phyloP scores from a whole-genome alignment of 2,888 invertebrate genomes.

The Synanthedon formicaeformis region DNA sequence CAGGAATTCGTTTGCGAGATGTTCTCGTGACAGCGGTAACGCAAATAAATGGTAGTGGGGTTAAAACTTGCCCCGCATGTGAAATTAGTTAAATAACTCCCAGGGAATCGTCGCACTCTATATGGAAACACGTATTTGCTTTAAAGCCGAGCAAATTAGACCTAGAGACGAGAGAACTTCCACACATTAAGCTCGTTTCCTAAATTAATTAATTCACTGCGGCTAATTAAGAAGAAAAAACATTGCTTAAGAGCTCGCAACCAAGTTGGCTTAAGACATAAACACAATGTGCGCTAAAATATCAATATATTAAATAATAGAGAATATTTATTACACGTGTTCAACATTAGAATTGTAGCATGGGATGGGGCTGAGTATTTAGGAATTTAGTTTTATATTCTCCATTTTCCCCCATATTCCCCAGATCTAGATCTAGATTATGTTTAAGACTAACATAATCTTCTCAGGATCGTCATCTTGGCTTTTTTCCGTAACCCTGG shows the following conservation, averaged over 20 bases:
- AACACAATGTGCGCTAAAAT: too few species aligned
- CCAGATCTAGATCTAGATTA: too few species aligned
- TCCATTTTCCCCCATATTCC: too few species aligned
- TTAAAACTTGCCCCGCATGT: slow-evolving; percentile 58
- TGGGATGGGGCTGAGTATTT: too few species aligned
- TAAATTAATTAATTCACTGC: slow-evolving; percentile 52
- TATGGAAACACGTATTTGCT: slow-evolving; percentile 63
- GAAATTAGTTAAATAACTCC: slow-evolving; percentile 61
- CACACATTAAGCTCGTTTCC: slow-evolving; percentile 41
- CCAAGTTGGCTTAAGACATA: too few species aligned
- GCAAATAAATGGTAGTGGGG: slow-evolving; percentile 48
- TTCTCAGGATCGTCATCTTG: too few species aligned
- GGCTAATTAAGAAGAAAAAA: slow-evolving; percentile 44
- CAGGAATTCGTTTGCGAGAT: slow-evolving; percentile 20
- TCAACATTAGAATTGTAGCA: too few species aligned
- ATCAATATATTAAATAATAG: too few species aligned
- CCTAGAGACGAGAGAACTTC: slow-evolving; percentile 29
- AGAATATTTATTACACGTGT: too few species aligned
- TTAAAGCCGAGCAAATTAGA: slow-evolving; percentile 51
- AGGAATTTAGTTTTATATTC: too few species aligned
- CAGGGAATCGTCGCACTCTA: slow-evolving; percentile 36
- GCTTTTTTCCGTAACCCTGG: too few species aligned
- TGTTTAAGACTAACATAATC: too few species aligned
- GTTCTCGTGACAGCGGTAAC: slow-evolving; percentile 29
- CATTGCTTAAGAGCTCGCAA: background rate